Evolutionary conservation across 2,888 invertebrate genomes (phyloP).

Genomic region (Drosophila austrosaltans): DNA sequence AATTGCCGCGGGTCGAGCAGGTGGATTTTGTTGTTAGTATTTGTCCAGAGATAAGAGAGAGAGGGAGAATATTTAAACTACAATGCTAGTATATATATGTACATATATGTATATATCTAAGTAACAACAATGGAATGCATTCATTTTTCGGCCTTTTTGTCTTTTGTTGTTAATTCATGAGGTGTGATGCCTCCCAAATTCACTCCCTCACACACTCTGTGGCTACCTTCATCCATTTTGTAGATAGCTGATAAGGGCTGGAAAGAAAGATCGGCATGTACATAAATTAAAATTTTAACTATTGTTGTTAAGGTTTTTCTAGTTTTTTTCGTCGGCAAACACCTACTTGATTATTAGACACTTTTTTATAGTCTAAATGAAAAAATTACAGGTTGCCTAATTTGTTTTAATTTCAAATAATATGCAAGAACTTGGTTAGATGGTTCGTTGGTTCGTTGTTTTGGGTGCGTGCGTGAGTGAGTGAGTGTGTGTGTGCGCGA

Average conservation of each 20-base stretch:
- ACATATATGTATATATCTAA: not conserved
- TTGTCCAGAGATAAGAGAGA: conserved; percentile 33
- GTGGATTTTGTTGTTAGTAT: conserved; percentile 31
- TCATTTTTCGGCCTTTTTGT: conserved; percentile 54
- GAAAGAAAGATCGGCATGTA: conserved; percentile 8
- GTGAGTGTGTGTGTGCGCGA: conserved; percentile 26
- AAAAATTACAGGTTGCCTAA: conserved; percentile 80
- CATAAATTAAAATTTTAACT: conserved; percentile 56
- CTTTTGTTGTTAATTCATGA: conserved; percentile 75
- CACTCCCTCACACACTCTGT: not conserved
- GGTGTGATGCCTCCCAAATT: conserved; percentile 62
- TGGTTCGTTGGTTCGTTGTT: conserved; percentile 17
- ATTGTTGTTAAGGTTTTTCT: conserved; percentile 5
- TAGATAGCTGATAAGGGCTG: conserved; percentile 31
- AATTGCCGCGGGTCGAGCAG: not conserved
- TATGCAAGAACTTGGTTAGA: conserved; percentile 60
- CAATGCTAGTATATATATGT: conserved; percentile 3
- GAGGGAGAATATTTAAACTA: conserved; percentile 12
- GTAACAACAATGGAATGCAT: conserved; percentile 62
- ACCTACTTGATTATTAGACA: conserved; percentile 79
- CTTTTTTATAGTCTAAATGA: conserved; percentile 72
- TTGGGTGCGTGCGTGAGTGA: conserved; percentile 44
- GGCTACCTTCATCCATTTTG: not conserved
- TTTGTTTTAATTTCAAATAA: conserved; percentile 79
- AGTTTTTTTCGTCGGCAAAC: conserved; percentile 56